Conservation (phyloP, 2,113 vertebrate genomes). For the Sceloporus undulatus region DNA sequence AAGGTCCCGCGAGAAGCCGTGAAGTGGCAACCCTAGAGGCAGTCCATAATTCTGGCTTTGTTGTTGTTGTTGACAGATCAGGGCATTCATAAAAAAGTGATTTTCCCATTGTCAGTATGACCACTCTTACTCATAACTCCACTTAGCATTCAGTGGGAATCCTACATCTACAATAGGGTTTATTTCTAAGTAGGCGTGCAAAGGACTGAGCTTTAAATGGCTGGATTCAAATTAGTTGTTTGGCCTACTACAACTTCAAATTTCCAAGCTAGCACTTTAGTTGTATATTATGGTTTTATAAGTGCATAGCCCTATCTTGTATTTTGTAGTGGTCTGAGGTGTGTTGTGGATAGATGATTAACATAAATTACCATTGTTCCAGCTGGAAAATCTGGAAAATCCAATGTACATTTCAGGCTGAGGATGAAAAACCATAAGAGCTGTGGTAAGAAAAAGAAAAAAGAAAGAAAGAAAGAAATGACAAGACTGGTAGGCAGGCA, state of each 20-base stretch:
- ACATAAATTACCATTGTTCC: not conserved
- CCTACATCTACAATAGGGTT: too few species aligned
- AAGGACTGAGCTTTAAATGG: not conserved
- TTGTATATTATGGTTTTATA: not conserved
- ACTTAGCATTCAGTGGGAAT: too few species aligned
- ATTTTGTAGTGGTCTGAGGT: not conserved
- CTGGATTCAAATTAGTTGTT: not conserved
- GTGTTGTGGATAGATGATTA: not conserved
- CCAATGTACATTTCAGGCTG: not conserved
- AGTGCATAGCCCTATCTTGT: not conserved
- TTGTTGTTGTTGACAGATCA: too few species aligned
- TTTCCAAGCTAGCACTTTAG: not conserved
- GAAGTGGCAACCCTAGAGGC: too few species aligned
- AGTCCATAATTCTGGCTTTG: too few species aligned
- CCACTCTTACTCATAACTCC: not conserved
- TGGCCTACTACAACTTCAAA: not conserved
- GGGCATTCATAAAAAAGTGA: not conserved
- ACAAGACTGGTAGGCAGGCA: too few species aligned
- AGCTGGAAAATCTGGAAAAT: not conserved
- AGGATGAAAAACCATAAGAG: not conserved
- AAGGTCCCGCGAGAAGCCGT: too few species aligned
- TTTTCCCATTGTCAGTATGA: not conserved
- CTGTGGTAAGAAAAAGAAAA: too few species aligned
- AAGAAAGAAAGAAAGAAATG: too few species aligned
- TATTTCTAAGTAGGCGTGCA: not conserved